Evolutionary conservation across 1,140 invertebrate species (phyloP).

Genomic region (Probaryconus sp.): DNA sequence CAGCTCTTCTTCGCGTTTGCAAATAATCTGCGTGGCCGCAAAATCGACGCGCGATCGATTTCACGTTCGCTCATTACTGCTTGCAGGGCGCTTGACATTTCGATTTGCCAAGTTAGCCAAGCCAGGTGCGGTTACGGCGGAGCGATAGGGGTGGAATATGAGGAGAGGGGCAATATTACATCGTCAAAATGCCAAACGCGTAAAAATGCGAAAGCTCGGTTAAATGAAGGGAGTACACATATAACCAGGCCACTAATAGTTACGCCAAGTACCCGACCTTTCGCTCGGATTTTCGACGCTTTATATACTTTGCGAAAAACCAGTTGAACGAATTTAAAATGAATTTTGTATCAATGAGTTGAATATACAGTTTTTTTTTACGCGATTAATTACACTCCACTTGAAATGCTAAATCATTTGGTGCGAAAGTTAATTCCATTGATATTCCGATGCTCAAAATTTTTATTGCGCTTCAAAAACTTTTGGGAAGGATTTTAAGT

Average conservation of each 20-base stretch:
- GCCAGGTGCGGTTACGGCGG: constrained; percentile 33
- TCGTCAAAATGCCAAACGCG: constrained; percentile 25
- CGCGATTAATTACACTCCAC: too few species aligned
- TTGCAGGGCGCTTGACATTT: constrained; percentile 59
- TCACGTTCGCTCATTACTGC: constrained; percentile 55
- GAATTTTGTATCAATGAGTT: too few species aligned
- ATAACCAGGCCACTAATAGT: constrained; percentile 23
- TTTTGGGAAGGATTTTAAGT: too few species aligned
- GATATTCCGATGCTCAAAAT: too few species aligned
- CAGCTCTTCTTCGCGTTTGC: constrained; percentile 47
- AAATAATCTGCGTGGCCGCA: constrained; percentile 47
- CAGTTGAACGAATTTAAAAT: too few species aligned
- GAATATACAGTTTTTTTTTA: too few species aligned
- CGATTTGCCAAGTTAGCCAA: constrained; percentile 51
- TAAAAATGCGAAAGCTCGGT: constrained; percentile 16
- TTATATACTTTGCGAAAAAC: too few species aligned
- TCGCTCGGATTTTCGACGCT: constrained; percentile 1
- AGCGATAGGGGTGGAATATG: too few species aligned
- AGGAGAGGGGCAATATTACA: constrained; percentile 18
- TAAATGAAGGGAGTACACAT: constrained; percentile 24
- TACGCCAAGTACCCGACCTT: constrained; percentile 10
- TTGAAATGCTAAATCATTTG: too few species aligned
- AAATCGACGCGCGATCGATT: constrained; percentile 56
- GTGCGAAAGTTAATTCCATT: too few species aligned
- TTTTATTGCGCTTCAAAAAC: too few species aligned